A percentile compares a stretch with the other conserved stretches of the same genome.
Conservation (phyloP, 2,113 vertebrate genomes). For the Thomomys bottae region DNA sequence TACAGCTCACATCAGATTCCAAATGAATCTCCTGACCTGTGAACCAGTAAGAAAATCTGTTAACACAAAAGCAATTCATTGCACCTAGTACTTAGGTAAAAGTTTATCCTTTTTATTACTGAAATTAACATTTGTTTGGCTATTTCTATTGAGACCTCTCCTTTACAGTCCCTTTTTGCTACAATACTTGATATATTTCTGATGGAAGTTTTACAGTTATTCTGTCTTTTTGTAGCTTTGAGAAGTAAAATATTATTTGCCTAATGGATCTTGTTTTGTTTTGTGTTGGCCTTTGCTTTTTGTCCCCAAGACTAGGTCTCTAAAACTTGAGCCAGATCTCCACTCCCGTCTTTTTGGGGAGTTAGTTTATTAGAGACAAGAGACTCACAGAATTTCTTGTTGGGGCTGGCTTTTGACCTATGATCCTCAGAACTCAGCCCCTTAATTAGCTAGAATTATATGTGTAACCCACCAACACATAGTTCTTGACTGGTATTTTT, state of each 20-base stretch:
- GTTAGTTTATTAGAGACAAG: no score
- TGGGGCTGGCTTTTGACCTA: no score
- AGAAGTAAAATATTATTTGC: conserved; percentile 1
- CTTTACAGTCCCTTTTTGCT: neutral
- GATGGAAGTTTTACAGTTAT: neutral
- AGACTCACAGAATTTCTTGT: no score
- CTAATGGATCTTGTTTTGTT: neutral
- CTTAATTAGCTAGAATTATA: no score
- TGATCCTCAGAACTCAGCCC: no score
- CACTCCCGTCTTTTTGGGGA: no score
- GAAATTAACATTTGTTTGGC: neutral
- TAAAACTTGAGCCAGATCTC: no score
- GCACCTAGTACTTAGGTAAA: conserved; percentile 49
- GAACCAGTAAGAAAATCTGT: conserved; percentile 17
- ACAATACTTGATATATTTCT: conserved; percentile 12
- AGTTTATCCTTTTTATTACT: conserved; percentile 3
- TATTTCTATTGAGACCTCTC: neutral
- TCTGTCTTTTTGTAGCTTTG: neutral
- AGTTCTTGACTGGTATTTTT: neutral
- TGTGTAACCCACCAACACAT: no score
- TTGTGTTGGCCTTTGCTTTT: no score
- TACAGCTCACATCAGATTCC: conserved; percentile 1
- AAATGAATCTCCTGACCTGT: neutral
- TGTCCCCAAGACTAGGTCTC: no score
- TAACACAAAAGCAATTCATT: conserved; percentile 32